These are phyloP conservation scores for Alexandromys fortis DNA, from an alignment of 2,113 vertebrate genomes.

Conservation along the genomic window DNA sequence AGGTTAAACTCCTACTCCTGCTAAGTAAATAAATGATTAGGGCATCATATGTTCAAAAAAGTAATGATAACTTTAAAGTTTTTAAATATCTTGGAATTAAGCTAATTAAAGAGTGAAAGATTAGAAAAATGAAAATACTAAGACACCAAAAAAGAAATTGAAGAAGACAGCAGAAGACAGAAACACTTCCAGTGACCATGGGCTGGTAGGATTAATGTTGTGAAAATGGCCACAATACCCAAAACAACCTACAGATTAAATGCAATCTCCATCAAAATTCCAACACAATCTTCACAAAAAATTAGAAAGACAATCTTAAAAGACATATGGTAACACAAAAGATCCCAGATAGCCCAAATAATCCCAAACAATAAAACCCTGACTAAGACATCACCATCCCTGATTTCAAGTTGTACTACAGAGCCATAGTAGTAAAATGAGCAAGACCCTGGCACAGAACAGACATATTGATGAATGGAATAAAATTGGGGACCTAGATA, in stretches of 20 bases:
- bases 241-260: background rate
- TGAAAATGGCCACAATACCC: background rate
- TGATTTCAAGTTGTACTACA: background rate
- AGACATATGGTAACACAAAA: too few species aligned
- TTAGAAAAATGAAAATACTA: background rate
- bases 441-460: background rate
- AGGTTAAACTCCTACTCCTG: background rate
- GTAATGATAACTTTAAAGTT: background rate
- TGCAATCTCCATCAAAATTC: background rate
- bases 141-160: background rate
- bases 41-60: background rate
- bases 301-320: background rate
- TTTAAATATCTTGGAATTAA: background rate
- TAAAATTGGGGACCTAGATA: background rate
- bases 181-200: background rate
- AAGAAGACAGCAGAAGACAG: background rate
- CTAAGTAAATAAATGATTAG: background rate
- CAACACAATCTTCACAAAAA: background rate
- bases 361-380: background rate
- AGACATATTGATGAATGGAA: background rate
- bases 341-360: background rate
- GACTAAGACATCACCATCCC: background rate
- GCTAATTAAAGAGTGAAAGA: background rate
- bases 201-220: background rate
- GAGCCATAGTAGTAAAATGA: background rate